Evolutionary conservation across 2,113 vertebrate species (phyloP).

Genomic region (Gambusia holbrooki): DNA sequence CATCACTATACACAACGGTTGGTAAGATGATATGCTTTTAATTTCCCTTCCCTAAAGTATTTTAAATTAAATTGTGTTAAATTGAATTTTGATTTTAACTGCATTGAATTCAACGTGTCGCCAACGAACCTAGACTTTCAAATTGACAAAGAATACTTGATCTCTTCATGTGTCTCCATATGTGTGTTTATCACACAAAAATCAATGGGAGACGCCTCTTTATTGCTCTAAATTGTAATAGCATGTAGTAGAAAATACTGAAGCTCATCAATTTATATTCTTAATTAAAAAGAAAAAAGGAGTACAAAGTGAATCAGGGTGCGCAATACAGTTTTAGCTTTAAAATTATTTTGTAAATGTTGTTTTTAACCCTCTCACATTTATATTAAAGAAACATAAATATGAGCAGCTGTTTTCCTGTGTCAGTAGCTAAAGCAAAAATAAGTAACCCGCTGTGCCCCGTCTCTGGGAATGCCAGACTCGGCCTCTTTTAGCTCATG

Average conservation of each 20-base stretch:
- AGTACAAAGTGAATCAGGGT: background rate
- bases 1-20: no score
- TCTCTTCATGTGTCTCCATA: background rate
- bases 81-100: no score
- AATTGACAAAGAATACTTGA: background rate
- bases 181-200: background rate
- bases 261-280: background rate
- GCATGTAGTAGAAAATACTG: background rate
- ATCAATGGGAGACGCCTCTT: background rate
- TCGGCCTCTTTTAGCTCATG: background rate
- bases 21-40: no score
- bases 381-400: background rate
- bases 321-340: background rate
- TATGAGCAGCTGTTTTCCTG: constrained; percentile 14
- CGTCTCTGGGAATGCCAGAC: constrained; percentile 22
- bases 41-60: no score
- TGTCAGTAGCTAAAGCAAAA: constrained; percentile 19
- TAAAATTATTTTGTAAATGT: background rate
- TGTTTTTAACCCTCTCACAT: background rate
- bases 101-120: no score
- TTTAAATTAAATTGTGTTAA: no score
- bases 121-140: background rate
- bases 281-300: background rate
- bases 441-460: constrained; percentile 15
- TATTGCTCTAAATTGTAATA: background rate